phyloP scores from a whole-genome alignment of 2,113 vertebrate genomes.

The Sylvilagus bachmani region DNA sequence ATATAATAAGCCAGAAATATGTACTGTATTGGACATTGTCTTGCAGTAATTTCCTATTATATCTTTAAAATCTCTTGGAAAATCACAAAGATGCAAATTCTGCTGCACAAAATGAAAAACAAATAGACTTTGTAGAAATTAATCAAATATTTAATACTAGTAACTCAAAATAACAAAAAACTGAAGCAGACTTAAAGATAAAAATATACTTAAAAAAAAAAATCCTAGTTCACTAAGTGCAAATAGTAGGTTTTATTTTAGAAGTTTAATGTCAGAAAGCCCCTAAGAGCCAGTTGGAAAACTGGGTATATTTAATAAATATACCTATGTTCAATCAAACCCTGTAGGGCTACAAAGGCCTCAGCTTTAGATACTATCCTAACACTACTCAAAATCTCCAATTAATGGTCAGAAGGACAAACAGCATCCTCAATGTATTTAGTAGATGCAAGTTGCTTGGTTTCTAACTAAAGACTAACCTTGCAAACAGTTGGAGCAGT shows the following conservation, averaged over 20 bases:
- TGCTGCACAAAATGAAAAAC: neutral
- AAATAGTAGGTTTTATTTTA: neutral
- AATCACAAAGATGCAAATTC: neutral
- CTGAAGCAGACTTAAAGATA: neutral
- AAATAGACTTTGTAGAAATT: neutral
- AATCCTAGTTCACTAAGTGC: neutral
- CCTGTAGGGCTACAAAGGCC: neutral
- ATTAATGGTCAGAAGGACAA: neutral
- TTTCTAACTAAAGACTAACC: neutral
- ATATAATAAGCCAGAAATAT: neutral
- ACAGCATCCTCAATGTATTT: neutral
- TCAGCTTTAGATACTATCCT: neutral
- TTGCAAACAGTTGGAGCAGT: neutral
- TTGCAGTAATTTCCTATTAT: neutral
- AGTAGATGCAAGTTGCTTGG: neutral
- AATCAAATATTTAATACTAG: slow-evolving; percentile 4
- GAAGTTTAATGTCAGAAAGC: neutral
- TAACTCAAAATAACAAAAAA: neutral
- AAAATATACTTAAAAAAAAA: neutral
- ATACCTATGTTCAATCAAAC: neutral
- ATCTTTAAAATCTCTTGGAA: slow-evolving; percentile 24
- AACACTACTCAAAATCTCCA: neutral
- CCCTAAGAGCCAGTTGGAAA: neutral
- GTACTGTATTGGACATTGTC: neutral
- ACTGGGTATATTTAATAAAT: neutral